Evolutionary conservation across 1,140 invertebrate species (phyloP).

Genomic region (Cyrtorhinus lividipennis): DNA sequence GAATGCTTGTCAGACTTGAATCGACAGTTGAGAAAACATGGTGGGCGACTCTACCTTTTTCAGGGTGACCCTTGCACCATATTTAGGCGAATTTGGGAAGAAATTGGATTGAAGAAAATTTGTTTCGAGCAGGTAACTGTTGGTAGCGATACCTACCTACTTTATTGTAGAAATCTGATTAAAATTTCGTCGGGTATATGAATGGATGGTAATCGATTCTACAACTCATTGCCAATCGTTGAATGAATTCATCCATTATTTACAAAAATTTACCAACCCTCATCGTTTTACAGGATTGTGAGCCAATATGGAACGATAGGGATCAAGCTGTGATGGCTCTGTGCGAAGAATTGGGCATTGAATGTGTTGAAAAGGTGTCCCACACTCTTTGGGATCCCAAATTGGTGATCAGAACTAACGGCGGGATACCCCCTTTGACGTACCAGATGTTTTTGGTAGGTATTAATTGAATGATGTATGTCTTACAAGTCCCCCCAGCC

Average conservation of each 20-base stretch:
- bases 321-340: constrained; percentile 42
- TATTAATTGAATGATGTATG: no score
- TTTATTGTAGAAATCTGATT: background rate
- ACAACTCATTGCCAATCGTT: no score
- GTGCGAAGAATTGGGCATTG: constrained; percentile 39
- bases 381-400: constrained; percentile 58
- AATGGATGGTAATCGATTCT: no score
- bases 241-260: no score
- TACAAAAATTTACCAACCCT: no score
- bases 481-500: no score
- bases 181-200: no score
- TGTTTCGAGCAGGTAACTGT: constrained; percentile 42
- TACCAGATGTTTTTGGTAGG: constrained; percentile 55
- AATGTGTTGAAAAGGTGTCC: constrained; percentile 43
- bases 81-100: constrained; percentile 39
- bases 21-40: constrained; percentile 38
- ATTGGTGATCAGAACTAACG: constrained; percentile 48
- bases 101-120: constrained; percentile 38
- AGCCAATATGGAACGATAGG: constrained; percentile 49
- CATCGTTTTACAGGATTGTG: constrained; percentile 41
- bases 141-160: background rate
- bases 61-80: constrained; percentile 48
- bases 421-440: constrained; percentile 52
- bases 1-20: constrained; percentile 54
- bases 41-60: constrained; percentile 44